Conservation (phyloP, 2,888 invertebrate species). For the Gasteruption jaculator region DNA sequence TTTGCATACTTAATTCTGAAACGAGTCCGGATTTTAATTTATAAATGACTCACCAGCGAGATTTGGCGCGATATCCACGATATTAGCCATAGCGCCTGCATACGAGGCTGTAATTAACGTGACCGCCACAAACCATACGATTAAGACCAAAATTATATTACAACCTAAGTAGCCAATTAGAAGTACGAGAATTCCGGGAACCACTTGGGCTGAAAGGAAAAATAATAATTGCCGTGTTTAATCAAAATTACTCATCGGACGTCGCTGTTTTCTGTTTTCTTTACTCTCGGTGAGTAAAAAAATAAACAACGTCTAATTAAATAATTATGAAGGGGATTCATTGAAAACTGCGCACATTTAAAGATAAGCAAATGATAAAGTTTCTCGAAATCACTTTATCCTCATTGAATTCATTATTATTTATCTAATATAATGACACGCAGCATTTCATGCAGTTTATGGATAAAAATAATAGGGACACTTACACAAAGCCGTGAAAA, state of each 20-base stretch:
- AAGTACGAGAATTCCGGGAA: constrained; percentile 63
- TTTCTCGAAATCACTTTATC: background rate
- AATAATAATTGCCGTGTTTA: background rate
- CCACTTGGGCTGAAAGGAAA: constrained; percentile 59
- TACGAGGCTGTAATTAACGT: constrained; percentile 69
- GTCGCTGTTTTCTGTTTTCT: too few relatives aligned
- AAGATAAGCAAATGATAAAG: background rate
- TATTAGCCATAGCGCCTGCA: constrained; percentile 72
- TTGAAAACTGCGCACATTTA: too few relatives aligned
- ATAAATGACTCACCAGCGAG: constrained; percentile 57
- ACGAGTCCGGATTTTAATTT: background rate
- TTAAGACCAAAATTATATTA: constrained; percentile 56
- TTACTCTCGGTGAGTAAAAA: too few relatives aligned
- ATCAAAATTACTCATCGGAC: too few relatives aligned
- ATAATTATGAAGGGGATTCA: too few relatives aligned
- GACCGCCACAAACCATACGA: constrained; percentile 67
- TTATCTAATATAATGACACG: too few relatives aligned
- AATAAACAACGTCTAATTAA: too few relatives aligned
- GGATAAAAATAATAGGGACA: constrained; percentile 11
- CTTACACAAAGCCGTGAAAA: constrained; percentile 63
- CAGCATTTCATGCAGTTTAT: background rate
- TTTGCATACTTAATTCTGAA: too few relatives aligned
- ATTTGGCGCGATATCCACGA: constrained; percentile 76
- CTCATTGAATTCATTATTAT: too few relatives aligned
- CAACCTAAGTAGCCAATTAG: constrained; percentile 64